Conservation (phyloP, 2,113 vertebrate genomes). For the Murina feae region DNA sequence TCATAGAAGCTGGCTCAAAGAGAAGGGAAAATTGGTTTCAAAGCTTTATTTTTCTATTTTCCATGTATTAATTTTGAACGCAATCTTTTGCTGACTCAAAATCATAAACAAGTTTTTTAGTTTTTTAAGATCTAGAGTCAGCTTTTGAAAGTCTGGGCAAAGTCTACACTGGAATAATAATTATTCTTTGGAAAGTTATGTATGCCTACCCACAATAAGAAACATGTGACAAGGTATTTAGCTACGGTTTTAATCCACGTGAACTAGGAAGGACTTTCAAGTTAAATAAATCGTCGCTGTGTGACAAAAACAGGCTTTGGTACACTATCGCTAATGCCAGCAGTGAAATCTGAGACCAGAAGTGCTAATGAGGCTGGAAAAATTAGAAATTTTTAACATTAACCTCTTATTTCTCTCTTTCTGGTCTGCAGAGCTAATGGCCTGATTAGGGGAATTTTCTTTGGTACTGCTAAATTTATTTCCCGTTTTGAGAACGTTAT, state of each 20-base stretch:
- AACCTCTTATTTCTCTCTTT: slow-evolving; percentile 14
- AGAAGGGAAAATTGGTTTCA: slow-evolving; percentile 9
- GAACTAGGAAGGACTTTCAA: slow-evolving; percentile 53
- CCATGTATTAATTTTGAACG: slow-evolving; percentile 11
- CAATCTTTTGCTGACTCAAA: slow-evolving; percentile 52
- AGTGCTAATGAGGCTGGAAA: slow-evolving; percentile 47
- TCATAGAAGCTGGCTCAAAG: slow-evolving; percentile 19
- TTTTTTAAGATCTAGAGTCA: slow-evolving; percentile 26
- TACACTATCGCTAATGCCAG: neutral
- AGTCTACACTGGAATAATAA: slow-evolving; percentile 60
- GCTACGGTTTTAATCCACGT: slow-evolving; percentile 46
- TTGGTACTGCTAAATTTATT: slow-evolving; percentile 20
- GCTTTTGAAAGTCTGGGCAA: slow-evolving; percentile 43
- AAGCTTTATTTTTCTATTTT: slow-evolving; percentile 46
- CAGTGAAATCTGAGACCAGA: slow-evolving; percentile 42
- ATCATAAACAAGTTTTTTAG: neutral
- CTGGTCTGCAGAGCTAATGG: neutral
- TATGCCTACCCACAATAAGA: slow-evolving; percentile 45
- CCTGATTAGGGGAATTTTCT: neutral
- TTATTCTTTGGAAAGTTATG: slow-evolving; percentile 49
- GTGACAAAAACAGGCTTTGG: slow-evolving; percentile 47
- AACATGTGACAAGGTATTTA: slow-evolving; percentile 58
- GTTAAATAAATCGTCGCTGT: slow-evolving; percentile 66
- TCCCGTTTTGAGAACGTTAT: slow-evolving; percentile 20
- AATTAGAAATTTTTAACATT: slow-evolving; percentile 22